Evolutionary conservation across 1,140 invertebrate species (phyloP), one percentile per base, ranked within the genome.

Genomic region (Brachionus koreanus): DNA sequence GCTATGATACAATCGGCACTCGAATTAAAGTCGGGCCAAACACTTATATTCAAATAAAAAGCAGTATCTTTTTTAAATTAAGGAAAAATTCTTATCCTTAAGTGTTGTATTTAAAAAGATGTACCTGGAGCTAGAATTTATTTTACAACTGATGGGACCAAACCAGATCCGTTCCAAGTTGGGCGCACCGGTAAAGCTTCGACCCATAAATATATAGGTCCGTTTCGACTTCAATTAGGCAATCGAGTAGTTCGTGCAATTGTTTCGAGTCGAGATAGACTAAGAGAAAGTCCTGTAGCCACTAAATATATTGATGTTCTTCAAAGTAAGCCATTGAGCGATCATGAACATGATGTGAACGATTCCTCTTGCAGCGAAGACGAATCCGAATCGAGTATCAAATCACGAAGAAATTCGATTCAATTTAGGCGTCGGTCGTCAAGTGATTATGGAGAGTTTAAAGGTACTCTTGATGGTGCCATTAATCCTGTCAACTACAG

Each of bases 111-210:
- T 83, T 29, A 29, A 29, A 29, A 2, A 89, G 88, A 88, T 57
- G 86, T 86, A 61, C 85, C 85, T 75, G 84, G 85, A 57, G 86
- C 85, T 76, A 87, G 86, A 82, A 85, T 89, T 43, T 89, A 86
- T 76, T 89, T 89, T 83, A 88, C 87, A 3, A 88, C 87, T 29
- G 87, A 89, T 86, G 87, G 88, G 7, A 86, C 85, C 9, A 88
- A 88, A 82, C 88, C 88, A 42, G 84, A 84, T 75, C 87, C 87
- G 16, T 87, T 87, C 76, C 85, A 88, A 82, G 79, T 86, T 16
- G 87, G 86, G 75, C 84, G 86, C 63, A 85, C 84, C 16, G 87
- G 87, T 7, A 84, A 84, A 46, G 86, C 87, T 84, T 75, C 86
- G 2, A 89, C 88, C 29, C 88, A 88, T 81, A 86, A 86, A 85